Conservation (phyloP, 2,113 vertebrate genomes). For the Neoarius graeffei region DNA sequence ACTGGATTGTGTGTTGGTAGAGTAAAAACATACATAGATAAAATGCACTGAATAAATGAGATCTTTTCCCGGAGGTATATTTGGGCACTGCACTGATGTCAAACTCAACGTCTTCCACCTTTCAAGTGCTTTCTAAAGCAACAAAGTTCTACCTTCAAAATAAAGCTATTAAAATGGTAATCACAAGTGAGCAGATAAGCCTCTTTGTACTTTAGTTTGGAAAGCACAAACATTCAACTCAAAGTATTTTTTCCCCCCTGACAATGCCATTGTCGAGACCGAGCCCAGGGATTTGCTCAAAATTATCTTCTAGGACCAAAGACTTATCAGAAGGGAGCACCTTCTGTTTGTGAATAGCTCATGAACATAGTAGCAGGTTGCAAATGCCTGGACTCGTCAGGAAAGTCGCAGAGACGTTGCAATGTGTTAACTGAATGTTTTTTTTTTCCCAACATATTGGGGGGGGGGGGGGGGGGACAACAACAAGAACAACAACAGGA, state of each 20-base stretch:
- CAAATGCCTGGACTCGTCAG: constrained; percentile 15
- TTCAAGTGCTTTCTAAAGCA: constrained; percentile 32
- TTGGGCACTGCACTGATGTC: constrained; percentile 8
- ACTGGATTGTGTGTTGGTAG: neutral
- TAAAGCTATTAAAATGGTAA: constrained; percentile 58
- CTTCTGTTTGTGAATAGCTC: constrained; percentile 1
- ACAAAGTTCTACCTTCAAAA: constrained; percentile 50
- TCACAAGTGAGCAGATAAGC: constrained; percentile 50
- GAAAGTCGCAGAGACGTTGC: neutral
- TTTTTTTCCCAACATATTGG: neutral
- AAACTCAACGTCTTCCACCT: constrained; percentile 39
- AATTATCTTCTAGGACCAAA: constrained; percentile 16
- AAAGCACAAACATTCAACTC: constrained; percentile 36
- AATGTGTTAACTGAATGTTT: neutral
- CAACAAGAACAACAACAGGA: neutral
- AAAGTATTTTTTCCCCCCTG: constrained; percentile 3
- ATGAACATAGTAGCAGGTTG: neutral
- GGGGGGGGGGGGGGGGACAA: neutral
- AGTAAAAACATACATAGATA: neutral
- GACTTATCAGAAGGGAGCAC: constrained; percentile 8
- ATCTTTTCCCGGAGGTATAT: constrained; percentile 19
- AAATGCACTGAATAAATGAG: constrained; percentile 16
- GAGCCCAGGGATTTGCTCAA: constrained; percentile 12
- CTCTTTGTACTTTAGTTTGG: constrained; percentile 43
- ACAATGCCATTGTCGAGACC: constrained; percentile 27